Conservation (phyloP, 1,140 invertebrate genomes). For the Heliconius congener region DNA sequence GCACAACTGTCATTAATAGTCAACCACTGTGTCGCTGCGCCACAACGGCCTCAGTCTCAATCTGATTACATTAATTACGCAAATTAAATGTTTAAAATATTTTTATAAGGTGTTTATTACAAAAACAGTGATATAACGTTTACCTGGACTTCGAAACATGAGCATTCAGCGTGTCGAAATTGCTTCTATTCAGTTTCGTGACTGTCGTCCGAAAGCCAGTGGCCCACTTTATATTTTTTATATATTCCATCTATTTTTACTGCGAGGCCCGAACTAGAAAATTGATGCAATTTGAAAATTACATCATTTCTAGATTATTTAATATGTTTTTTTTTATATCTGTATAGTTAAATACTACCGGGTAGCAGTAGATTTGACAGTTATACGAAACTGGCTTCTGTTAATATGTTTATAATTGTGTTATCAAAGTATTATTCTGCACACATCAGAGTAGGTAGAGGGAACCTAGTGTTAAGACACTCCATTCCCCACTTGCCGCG, state of each 20-base stretch:
- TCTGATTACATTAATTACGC: neutral
- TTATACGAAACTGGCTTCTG: too few relatives aligned
- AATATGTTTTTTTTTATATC: neutral
- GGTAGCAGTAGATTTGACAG: too few relatives aligned
- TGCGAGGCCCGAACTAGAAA: conserved; percentile 8
- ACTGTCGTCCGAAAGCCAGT: conserved; percentile 63
- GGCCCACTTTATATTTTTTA: conserved; percentile 44
- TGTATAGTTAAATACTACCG: too few relatives aligned
- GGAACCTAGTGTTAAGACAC: too few relatives aligned
- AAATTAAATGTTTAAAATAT: neutral
- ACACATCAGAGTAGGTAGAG: too few relatives aligned
- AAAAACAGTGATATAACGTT: conserved; percentile 25
- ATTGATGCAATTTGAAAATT: conserved; percentile 22
- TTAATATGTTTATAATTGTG: too few relatives aligned
- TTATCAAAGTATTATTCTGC: too few relatives aligned
- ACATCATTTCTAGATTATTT: conserved; percentile 9
- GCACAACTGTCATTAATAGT: too few relatives aligned
- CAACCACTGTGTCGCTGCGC: too few relatives aligned
- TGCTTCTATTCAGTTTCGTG: conserved; percentile 48
- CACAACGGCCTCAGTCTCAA: neutral
- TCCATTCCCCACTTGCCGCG: too few relatives aligned
- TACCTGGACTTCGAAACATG: conserved; percentile 22
- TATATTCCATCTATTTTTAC: conserved; percentile 22
- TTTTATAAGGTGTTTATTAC: conserved; percentile 13
- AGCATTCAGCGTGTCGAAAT: conserved; percentile 24